phyloP scores from a whole-genome alignment of 2,797 vertebrate genomes.

The Hydrolagus colliei region DNA sequence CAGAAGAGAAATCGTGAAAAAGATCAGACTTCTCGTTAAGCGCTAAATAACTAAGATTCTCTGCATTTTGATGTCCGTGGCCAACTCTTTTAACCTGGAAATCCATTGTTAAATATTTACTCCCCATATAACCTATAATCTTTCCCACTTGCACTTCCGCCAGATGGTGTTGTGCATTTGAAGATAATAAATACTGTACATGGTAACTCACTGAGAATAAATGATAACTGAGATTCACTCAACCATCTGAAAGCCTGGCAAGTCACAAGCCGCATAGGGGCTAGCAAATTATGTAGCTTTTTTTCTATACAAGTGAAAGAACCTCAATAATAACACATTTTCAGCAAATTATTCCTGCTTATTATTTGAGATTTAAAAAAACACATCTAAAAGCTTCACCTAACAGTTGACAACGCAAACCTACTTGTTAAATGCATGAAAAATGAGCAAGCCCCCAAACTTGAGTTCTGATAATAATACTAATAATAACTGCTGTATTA shows the following conservation, averaged over 20 bases:
- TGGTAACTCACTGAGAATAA: constrained; percentile 22
- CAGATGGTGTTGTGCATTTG: constrained; percentile 25
- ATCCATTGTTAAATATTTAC: constrained; percentile 24
- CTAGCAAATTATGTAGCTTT: constrained; percentile 18
- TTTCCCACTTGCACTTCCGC: constrained; percentile 2
- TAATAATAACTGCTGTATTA: neutral
- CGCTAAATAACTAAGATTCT: constrained; percentile 10
- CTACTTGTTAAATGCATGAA: neutral
- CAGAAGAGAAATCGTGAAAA: too few species aligned
- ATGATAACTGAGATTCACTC: constrained; percentile 20
- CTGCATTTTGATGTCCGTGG: neutral
- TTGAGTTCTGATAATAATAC: neutral
- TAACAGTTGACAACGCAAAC: too few species aligned
- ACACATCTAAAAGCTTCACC: too few species aligned
- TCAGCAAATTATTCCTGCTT: neutral
- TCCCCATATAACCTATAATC: constrained; percentile 21
- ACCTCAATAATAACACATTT: neutral
- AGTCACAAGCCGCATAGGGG: neutral
- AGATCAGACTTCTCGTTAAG: too few species aligned
- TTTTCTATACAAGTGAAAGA: neutral
- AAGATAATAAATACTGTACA: constrained; percentile 22
- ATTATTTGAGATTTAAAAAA: neutral
- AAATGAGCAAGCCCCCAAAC: neutral
- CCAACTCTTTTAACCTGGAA: constrained; percentile 28
- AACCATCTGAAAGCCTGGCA: constrained; percentile 18